Base-by-base conservation (phyloP, 2,888 invertebrate species). In the Drosophila neotestacea region DNA sequence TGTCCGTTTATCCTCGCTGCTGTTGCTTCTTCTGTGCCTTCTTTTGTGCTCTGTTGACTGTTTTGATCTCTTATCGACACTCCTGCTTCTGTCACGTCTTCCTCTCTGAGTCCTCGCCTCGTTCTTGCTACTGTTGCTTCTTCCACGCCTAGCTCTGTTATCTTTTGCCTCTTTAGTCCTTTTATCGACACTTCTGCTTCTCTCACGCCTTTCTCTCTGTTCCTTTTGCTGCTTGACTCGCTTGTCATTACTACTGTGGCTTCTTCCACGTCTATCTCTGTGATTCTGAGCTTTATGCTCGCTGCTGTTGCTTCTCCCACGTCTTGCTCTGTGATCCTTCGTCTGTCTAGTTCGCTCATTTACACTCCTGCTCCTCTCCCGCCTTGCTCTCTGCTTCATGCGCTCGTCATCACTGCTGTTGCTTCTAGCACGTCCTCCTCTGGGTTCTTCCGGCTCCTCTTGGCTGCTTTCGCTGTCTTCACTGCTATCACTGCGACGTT, bases 381-480 rank as follows among this genome's bases (percentile, higher is more conserved):
- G 51, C 7, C 66, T 63, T 41, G 32, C 6, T 11, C 38, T 28
- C 2, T 27, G n/a, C 2, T 52, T 42, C 5, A 2, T 30, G 10
- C 47, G 13, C 3, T 16, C 42, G 16, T 50, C 28, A 22, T 42
- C 28, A 7, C 42, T 22, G 51, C 61, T 61, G 13, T 39, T 51
- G 0, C n/a, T 56, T n/a, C 32, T 16, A 5, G 3, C 32, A 11
- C 59, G 62, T 3, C 46, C 55, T 11, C 38, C n/a, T 11, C 32
- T 51, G 2, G 27, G 47, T 16, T 38, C 39, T 0, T 41, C 11
- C 3, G 28, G 27, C 10, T 39, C 54, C n/a, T 55, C 55, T 0
- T 38, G 46, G n/a, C 64, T 61, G 38, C 61, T 56, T 10, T 51
- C 47, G 55, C 69, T 73, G 4, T 77, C 66, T 1, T 69, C 51